Percentiles rank a stretch among this genome's conserved stretches.
Evolutionary conservation across 2,888 invertebrate species (phyloP).

Genomic region (Muschampia plurimacula): DNA sequence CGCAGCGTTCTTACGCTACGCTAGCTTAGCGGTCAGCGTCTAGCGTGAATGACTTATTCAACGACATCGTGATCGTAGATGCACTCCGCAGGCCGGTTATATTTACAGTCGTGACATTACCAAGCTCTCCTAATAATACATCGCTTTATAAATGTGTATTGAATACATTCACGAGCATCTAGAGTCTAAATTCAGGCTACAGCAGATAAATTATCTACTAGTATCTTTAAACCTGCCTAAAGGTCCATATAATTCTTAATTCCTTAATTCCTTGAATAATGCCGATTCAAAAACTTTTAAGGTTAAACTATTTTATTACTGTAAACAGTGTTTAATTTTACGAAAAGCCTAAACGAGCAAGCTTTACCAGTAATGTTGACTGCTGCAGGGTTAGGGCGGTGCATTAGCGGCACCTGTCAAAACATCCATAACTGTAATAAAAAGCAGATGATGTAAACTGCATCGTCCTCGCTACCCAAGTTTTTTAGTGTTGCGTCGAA

Average conservation of each 20-base stretch:
- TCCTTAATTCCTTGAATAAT: not conserved
- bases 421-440: not conserved
- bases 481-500: not conserved
- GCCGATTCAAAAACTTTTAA: no score
- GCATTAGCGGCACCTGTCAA: slow-evolving; percentile 4
- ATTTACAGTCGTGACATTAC: slow-evolving; percentile 12
- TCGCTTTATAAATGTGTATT: not conserved
- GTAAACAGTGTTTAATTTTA: no score
- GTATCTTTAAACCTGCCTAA: not conserved
- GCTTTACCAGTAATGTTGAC: no score
- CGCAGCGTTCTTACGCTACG: no score
- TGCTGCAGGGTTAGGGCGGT: not conserved
- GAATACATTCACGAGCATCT: not conserved
- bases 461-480: not conserved
- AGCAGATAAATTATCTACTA: not conserved
- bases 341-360: no score
- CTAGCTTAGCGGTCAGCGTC: not conserved
- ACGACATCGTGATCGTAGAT: not conserved
- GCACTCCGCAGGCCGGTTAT: slow-evolving; percentile 8
- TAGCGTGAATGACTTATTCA: not conserved
- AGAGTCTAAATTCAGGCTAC: not conserved
- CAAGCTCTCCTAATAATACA: slow-evolving; percentile 3
- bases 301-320: no score
- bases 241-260: not conserved
- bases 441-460: not conserved